Evolutionary conservation across 2,113 vertebrate species (phyloP), one percentile per base, ranked within the genome.

Genomic region (Anhinga rufa): DNA sequence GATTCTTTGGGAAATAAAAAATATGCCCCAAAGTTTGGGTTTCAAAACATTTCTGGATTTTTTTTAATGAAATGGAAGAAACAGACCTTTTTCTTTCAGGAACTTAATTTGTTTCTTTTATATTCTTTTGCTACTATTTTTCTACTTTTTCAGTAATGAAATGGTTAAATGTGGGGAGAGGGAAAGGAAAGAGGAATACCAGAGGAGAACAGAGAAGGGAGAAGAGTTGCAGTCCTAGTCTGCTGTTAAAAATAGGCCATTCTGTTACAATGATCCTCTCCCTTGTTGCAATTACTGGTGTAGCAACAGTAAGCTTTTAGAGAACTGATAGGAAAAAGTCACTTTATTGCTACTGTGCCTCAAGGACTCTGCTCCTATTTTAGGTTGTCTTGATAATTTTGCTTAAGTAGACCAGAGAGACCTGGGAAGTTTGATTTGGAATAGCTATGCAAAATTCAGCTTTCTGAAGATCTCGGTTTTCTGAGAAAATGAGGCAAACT

Each of bases 171-270:
- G 17, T 15, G 14, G 17, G 25, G 18, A 72, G 32, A 62, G 26
- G n/a, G 52, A 42, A 82, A 83, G 51, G 55, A 55, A 91, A 79
- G 58, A 76, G 21, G 17, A 77, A n/a, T 49, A 82, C 14, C 32
- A n/a, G 12, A 20, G 82, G 40, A 65, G 66, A 78, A 89, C 24
- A 72, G 36, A 69, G 52, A 87, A 89, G 40, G 7, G n/a, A 89
- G 36, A 77, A 76, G 52, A 92, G 52, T 87, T 91, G 82, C 29
- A 61, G n/a, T 54, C 78, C 34, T 17, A 17, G 17, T 54, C 82
- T 92, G 84, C 44, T 85, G 90, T 80, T 93, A 96, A 94, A 97
- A 96, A 96, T 88, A 93, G 87, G 22, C 19, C 75, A 82, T 7
- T 74, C 64, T 1, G 34, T 80, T 88, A 92, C 86, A 81, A 51